Conservation (phyloP, 2,888 invertebrate genomes). For the Drymonia ruficornis region DNA sequence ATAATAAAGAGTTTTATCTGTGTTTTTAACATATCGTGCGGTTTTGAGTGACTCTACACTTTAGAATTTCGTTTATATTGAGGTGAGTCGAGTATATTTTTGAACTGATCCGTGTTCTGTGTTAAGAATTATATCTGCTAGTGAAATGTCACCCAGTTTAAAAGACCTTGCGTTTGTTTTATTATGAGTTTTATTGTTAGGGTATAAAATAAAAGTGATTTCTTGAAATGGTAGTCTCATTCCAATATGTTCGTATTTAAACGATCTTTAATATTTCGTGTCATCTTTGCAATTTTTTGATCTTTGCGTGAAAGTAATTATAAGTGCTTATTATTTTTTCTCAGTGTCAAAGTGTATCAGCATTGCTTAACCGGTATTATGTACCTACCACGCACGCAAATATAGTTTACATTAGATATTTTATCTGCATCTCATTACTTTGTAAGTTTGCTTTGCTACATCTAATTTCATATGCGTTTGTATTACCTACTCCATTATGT, state of each 20-base stretch:
- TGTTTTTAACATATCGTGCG: constrained; percentile 11
- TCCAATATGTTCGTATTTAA: not conserved
- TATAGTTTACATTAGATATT: too few species aligned
- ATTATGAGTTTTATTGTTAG: constrained; percentile 6
- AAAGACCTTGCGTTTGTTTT: constrained; percentile 23
- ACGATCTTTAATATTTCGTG: too few species aligned
- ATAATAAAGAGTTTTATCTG: not conserved
- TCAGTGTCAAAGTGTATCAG: not conserved
- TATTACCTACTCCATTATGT: too few species aligned
- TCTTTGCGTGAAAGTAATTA: too few species aligned
- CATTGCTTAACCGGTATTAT: not conserved
- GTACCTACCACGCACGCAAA: too few species aligned
- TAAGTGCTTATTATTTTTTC: too few species aligned
- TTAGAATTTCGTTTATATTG: constrained; percentile 10
- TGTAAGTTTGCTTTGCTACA: too few species aligned
- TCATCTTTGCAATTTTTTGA: not conserved
- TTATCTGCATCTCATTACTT: too few species aligned
- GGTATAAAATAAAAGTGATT: constrained; percentile 1
- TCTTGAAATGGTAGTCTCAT: not conserved
- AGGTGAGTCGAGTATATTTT: not conserved
- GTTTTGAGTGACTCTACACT: constrained; percentile 9
- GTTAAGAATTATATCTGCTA: not conserved
- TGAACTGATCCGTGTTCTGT: not conserved
- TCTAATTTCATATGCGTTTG: too few species aligned
- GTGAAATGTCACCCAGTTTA: constrained; percentile 19